phyloP scores from a whole-genome alignment of 1,140 invertebrate species.

The Bombyx mori region DNA sequence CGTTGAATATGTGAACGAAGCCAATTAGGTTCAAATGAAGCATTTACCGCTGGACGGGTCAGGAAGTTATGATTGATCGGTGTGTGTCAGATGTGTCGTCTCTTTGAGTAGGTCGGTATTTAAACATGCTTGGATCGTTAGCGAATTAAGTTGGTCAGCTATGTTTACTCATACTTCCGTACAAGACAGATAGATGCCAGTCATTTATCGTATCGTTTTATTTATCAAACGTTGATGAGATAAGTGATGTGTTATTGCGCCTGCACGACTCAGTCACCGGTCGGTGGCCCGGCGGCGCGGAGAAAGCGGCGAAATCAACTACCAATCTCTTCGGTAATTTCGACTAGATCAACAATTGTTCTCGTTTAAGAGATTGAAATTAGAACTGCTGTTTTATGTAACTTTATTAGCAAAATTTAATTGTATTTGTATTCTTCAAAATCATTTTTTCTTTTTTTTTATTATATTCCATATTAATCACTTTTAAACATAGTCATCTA shows the following conservation, averaged over 20 bases:
- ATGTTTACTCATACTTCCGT: not conserved
- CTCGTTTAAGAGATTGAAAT: too few relatives aligned
- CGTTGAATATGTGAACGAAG: slow-evolving; percentile 1
- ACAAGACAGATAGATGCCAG: not conserved
- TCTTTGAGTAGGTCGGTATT: not conserved
- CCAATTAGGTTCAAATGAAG: not conserved
- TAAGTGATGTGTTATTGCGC: slow-evolving; percentile 1
- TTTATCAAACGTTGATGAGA: not conserved
- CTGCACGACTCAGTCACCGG: not conserved
- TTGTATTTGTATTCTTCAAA: too few relatives aligned
- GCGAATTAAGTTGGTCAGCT: not conserved
- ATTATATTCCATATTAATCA: too few relatives aligned
- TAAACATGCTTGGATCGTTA: not conserved
- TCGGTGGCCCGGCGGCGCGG: slow-evolving; percentile 8
- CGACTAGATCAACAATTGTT: too few relatives aligned
- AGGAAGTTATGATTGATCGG: slow-evolving; percentile 1
- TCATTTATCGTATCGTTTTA: not conserved
- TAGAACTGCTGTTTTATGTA: too few relatives aligned
- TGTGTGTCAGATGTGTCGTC: not conserved
- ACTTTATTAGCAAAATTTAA: too few relatives aligned
- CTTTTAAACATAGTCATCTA: too few relatives aligned
- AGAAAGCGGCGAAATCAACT: slow-evolving; percentile 22
- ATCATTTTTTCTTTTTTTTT: too few relatives aligned
- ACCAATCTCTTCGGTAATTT: too few relatives aligned
- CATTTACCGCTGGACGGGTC: not conserved